A percentile compares a stretch with the other conserved stretches of the same genome.
phyloP scores from a whole-genome alignment of 64 coral and sea anemone species.

The Cladopsammia gracilis region DNA sequence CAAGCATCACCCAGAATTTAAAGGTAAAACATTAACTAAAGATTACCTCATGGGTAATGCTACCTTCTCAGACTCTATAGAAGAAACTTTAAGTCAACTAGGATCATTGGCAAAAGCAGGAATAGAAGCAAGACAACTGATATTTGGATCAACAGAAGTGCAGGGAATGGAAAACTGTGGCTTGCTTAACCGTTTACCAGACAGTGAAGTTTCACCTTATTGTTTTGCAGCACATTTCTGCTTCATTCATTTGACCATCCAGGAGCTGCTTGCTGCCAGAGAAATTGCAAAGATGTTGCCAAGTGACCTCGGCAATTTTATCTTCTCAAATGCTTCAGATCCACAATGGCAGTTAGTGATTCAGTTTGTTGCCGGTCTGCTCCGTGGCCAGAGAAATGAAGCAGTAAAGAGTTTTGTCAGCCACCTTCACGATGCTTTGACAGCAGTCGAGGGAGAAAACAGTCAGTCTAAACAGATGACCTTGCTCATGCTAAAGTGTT shows the following conservation, averaged over 20 bases:
- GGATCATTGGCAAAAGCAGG: conserved; percentile 24
- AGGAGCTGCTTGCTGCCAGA: conserved; percentile 4
- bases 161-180: conserved; percentile 13
- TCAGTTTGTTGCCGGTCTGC: conserved; percentile 5
- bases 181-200: conserved; percentile 37
- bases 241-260: conserved; percentile 3
- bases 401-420: not conserved
- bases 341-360: not conserved
- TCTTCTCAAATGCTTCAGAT: not conserved
- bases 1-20: conserved; percentile 42
- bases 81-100: conserved; percentile 26
- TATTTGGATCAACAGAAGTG: conserved; percentile 56
- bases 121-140: conserved; percentile 35
- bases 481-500: not conserved
- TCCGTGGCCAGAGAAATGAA: not conserved
- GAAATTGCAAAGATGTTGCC: not conserved
- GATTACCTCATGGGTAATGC: not conserved
- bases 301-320: not conserved
- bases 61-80: not conserved
- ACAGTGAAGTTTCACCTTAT: conserved; percentile 13
- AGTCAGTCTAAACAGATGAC: not conserved
- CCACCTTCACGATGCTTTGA: not conserved
- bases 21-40: not conserved
- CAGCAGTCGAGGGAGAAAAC: not conserved
- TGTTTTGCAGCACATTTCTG: conserved; percentile 3